Percentiles rank a stretch among this genome's conserved stretches.
phyloP scores from a whole-genome alignment of 2,797 vertebrate species.

The Falco rusticolus region DNA sequence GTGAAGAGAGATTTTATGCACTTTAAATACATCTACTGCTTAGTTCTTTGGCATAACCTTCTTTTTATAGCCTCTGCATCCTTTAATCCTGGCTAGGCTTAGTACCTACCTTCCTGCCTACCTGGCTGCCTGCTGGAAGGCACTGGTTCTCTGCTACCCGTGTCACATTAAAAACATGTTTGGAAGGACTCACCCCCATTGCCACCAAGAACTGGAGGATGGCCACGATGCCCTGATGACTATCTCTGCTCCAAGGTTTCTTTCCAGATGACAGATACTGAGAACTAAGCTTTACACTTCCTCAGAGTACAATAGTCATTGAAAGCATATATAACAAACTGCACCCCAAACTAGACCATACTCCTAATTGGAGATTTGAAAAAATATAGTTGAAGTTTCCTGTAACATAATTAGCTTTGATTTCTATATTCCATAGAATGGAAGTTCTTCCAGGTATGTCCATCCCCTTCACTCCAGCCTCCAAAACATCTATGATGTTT shows the following conservation, averaged over 20 bases:
- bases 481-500: not conserved
- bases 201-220: not conserved
- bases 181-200: not conserved
- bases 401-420: not conserved
- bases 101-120: not conserved
- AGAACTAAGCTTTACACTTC: not conserved
- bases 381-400: not conserved
- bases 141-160: not conserved
- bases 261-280: not conserved
- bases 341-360: not conserved
- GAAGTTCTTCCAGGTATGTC: not conserved
- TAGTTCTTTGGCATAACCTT: constrained; percentile 19
- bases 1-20: constrained; percentile 23
- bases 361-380: not conserved
- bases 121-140: not conserved
- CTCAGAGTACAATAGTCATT: not conserved
- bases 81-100: constrained; percentile 37
- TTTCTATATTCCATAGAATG: not conserved
- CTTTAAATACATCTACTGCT: constrained; percentile 24
- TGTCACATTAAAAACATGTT: not conserved
- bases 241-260: not conserved
- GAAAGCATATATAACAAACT: not conserved
- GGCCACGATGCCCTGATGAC: not conserved
- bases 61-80: constrained; percentile 3
- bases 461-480: not conserved